phyloP scores from a whole-genome alignment of 2,888 invertebrate genomes.

The Desoria tigrina region DNA sequence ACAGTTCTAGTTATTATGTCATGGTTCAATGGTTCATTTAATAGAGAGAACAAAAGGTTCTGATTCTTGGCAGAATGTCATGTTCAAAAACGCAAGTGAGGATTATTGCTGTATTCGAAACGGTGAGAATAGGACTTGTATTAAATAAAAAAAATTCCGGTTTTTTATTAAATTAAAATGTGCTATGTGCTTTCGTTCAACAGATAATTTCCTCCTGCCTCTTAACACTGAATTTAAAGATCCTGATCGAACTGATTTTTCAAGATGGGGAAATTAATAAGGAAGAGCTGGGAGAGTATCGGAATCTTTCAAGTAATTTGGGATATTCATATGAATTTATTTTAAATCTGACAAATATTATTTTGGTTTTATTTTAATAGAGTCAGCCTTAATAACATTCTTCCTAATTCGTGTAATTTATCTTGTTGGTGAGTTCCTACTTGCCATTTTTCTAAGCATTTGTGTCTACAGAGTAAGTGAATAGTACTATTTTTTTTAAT shows the following conservation, averaged over 20 bases:
- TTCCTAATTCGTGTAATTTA: slow-evolving; percentile 41
- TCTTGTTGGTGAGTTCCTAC: slow-evolving; percentile 35
- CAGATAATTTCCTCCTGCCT: slow-evolving; percentile 31
- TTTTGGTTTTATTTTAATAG: slow-evolving; percentile 20
- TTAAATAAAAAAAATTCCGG: slow-evolving; percentile 16
- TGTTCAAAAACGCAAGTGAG: slow-evolving; percentile 28
- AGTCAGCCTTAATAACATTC: slow-evolving; percentile 30
- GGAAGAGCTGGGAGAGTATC: slow-evolving; percentile 14
- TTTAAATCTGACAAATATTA: neutral
- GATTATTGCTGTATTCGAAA: slow-evolving; percentile 31
- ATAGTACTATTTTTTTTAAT: neutral
- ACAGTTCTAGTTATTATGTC: no score
- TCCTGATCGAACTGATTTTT: slow-evolving; percentile 30
- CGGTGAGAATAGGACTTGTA: slow-evolving; percentile 14
- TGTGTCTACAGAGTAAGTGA: slow-evolving; percentile 34
- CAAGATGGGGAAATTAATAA: slow-evolving; percentile 16
- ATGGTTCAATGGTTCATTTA: no score
- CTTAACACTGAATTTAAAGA: slow-evolving; percentile 35
- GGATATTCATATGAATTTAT: neutral
- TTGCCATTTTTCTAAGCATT: slow-evolving; percentile 38
- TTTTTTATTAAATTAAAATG: neutral
- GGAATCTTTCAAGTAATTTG: slow-evolving; percentile 27
- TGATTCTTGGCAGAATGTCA: no score
- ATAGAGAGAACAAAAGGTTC: no score
- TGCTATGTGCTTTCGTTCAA: neutral